Base-by-base conservation (phyloP, 2,888 invertebrate species). In the Xestia sexstrigata region DNA sequence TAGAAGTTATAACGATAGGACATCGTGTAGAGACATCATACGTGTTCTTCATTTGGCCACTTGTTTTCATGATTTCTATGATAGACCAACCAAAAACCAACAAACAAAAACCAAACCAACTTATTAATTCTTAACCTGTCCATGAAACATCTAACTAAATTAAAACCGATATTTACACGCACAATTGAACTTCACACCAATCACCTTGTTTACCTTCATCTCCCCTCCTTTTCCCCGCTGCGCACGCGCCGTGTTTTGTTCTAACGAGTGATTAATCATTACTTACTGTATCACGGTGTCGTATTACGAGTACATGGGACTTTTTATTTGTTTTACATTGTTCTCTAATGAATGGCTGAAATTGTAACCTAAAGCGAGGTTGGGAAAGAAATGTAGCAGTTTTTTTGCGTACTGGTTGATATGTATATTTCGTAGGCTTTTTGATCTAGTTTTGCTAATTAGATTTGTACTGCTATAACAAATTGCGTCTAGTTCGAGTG, bases 211-310 rank as follows among this genome's bases (percentile, higher is more conserved):
- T 75, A 76, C 84, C 83, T 80, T 78, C 71, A 67, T 20, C 65
- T 63, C 66, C 70, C 30, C 55, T 20, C 39, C 47, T 13, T 1
- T 20, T 3, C 17, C 20, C 7, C 6, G 13, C 58, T 65, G 87
- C 83, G 78, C 86, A 83, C 85, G 81, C 85, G 79, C 76, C 75
- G 73, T 9, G 70, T 79, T 81, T 87, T 87, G 84, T 87, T 87
- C 74, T 79, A 65, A 77, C 60, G 13, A 67, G 30, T 76, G 68
- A 86, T 80, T 82, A 78, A 80, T 84, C 73, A 76, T 72, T 58
- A 55, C 26, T 55, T 47, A 68, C 58, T 68, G 45, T 78, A 71
- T 49, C 68, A 62, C 9, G 17, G 55, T 79, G 23, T 67, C 20
- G 35, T 35, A 52, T 52, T 20, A 74, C n/a, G n/a, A n/a, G n/a